These are phyloP conservation scores for Patella caerulea DNA, from an alignment of 2,888 invertebrate species.

Conservation along the genomic window DNA sequence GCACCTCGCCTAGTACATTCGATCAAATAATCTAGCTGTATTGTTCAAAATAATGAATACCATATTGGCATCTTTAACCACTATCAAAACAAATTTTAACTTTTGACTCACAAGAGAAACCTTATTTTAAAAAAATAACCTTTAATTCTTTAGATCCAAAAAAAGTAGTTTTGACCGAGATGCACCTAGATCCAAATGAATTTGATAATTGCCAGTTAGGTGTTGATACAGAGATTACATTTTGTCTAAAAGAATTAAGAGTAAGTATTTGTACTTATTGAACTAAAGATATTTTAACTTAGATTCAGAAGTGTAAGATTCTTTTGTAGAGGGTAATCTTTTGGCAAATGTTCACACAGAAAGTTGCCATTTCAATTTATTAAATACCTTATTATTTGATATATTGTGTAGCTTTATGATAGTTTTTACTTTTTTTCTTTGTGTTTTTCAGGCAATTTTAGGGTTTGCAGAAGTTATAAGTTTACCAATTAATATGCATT, in stretches of 20 bases:
- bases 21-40: too few species aligned
- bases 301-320: too few species aligned
- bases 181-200: constrained; percentile 81
- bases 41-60: too few species aligned
- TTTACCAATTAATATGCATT: constrained; percentile 80
- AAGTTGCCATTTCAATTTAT: too few species aligned
- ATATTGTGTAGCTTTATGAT: too few species aligned
- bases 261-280: constrained; percentile 64
- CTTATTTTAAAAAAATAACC: not conserved
- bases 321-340: too few species aligned
- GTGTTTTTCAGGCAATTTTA: constrained; percentile 76
- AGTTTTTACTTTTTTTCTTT: too few species aligned
- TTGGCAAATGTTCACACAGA: not conserved
- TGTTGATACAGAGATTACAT: constrained; percentile 82
- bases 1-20: too few species aligned
- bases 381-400: too few species aligned
- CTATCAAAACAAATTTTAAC: too few species aligned
- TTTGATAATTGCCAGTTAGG: constrained; percentile 81
- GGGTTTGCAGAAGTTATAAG: constrained; percentile 84
- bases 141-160: constrained; percentile 74
- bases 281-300: too few species aligned
- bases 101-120: not conserved
- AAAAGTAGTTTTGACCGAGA: constrained; percentile 84
- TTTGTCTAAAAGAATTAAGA: constrained; percentile 87
- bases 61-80: not conserved